Evolutionary conservation across 2,113 vertebrate species (phyloP), one percentile per base, ranked within the genome.

Genomic region (Manacus vitellinus): DNA sequence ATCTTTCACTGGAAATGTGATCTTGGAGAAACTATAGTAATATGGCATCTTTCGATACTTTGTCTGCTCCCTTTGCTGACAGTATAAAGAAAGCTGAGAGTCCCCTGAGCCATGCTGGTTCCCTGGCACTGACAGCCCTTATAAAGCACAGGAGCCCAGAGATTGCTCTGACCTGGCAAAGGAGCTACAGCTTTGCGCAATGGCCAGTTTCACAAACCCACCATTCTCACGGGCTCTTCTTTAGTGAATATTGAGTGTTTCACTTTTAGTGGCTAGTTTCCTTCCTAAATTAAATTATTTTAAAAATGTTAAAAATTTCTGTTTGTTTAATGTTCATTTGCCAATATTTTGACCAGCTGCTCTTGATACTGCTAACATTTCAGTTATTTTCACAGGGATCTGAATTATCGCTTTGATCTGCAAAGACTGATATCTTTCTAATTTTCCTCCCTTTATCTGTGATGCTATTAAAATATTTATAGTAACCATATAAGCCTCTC

Each of bases 401-500:
- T 76, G 91, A 83, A 94, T 91, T 87, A 63, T 30, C 5, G 19
- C 77, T 91, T 97, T 96, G 44, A 91, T 95, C 59, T 93, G 23
- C 84, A 93, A 92, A 88, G 88, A 70, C 33, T 82, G 66, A 82
- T 91, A 87, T 88, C 87, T 89, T 67, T 92, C 66, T 94, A 73
- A 94, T 96, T 96, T 94, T 93, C 62, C 24, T 94, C 39, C 85
- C 85, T 92, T 96, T 94, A 94, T 92, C 88, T 95, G 47, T 93
- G 92, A 80, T 95, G 55, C 85, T 94, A 96, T 92, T 94, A 92
- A 94, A 96, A 96, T 90, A 86, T 90, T 89, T 93, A 81, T 72
- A 85, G 67, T 84, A 87, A 39, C 25, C 67, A 80, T 92, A 77
- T 59, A 94, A 94, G 65, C 90, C 41, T 92, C 85, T 95, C 49